A percentile compares a stretch with the other conserved stretches of the same genome.
phyloP scores from a whole-genome alignment of 2,888 invertebrate genomes.

The Harpalus rubripes region DNA sequence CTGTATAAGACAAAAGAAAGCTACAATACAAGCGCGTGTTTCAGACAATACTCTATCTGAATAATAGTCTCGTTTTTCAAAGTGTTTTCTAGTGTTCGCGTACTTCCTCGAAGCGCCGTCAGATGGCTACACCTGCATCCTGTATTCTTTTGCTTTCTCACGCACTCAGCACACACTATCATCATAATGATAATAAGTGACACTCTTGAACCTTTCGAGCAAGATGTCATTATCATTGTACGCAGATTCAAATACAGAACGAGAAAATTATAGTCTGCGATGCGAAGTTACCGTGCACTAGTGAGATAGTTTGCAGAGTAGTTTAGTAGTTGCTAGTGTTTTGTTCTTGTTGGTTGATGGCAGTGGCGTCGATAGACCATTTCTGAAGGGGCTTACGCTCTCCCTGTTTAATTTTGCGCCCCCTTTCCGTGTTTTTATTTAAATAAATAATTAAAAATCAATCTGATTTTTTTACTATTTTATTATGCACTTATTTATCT shows the following conservation, averaged over 20 bases:
- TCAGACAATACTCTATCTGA: conserved; percentile 24
- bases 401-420: too few species aligned
- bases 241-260: conserved; percentile 2
- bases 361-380: too few species aligned
- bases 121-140: conserved; percentile 64
- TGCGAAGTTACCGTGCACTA: conserved; percentile 23
- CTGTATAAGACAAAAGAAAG: conserved; percentile 50
- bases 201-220: conserved; percentile 20
- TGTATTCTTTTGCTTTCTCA: conserved; percentile 10
- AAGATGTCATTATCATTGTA: conserved; percentile 33
- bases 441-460: too few species aligned
- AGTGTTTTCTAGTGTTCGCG: conserved; percentile 52
- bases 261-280: neutral
- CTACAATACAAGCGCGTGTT: conserved; percentile 40
- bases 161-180: conserved; percentile 30
- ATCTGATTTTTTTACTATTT: too few species aligned
- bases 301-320: conserved; percentile 8
- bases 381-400: too few species aligned
- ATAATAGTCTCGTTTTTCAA: conserved; percentile 58
- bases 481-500: too few species aligned
- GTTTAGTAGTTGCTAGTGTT: conserved; percentile 23
- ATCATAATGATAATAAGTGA: conserved; percentile 51
- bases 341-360: neutral
- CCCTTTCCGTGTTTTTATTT: too few species aligned
- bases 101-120: conserved; percentile 55